Evolutionary conservation across 2,113 vertebrate genomes (phyloP), one percentile per base, ranked within the genome.

Genomic region (Tupaia chinensis): DNA sequence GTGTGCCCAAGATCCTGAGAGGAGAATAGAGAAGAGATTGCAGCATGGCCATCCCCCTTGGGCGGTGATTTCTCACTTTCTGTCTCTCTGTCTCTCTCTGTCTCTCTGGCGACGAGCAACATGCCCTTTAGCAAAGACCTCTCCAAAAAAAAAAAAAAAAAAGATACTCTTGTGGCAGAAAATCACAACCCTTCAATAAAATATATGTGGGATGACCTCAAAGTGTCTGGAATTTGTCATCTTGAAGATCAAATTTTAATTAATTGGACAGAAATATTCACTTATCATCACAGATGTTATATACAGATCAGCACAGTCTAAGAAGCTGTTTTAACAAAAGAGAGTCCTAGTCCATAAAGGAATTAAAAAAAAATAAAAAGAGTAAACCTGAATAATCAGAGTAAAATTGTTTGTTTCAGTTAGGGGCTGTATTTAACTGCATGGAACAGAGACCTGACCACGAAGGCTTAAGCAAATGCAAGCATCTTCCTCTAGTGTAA

Each of bases 181-280:
- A 93, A 82, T 58, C 68, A 93, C 68, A 93, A 82, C 78, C 20
- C 90, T 27, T 95, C 29, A 74, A 53, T 44, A 85, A 88, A 54
- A 32, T 83, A 12, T 54, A 86, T 86, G 90, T 72, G 34, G 61
- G 12, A 80, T 85, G n/a, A 14, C 54, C 32, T 95, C 34, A 83
- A 88, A 94, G 85, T 81, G 27, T 56, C 94, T 32, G 63, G 54
- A 92, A 56, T 84, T 94, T 93, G 68, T 72, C 80, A 68, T 66
- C 23, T 79, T 80, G 61, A 92, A 92, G 23, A 69, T 58, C 29
- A 74, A 72, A 90, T 44, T 96, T 94, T 95, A 92, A 56, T 84
- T 92, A 72, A 77, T 80, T 81, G 87, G 23, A 58, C 19, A 19
- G 74, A 80, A 82, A 56, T 25, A 78, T 63, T 85, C 56, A 79